Evolutionary conservation across 2,797 vertebrate species (phyloP).

Genomic region (Lemur catta): DNA sequence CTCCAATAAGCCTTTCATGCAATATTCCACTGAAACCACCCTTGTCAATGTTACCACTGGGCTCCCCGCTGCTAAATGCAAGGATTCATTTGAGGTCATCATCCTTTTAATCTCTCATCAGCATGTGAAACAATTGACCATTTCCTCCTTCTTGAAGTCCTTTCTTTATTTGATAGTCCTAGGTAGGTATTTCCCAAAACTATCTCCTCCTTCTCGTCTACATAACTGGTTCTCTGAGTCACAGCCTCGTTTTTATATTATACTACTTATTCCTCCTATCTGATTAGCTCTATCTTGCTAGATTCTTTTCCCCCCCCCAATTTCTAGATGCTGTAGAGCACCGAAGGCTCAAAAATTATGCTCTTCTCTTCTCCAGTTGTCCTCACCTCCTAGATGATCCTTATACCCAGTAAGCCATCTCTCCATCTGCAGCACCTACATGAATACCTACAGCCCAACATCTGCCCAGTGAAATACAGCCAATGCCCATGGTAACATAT

Average conservation of each 20-base stretch:
- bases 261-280: not conserved
- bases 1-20: not conserved
- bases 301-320: not conserved
- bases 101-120: not conserved
- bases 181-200: not conserved
- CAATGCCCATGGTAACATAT: not conserved
- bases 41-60: not conserved
- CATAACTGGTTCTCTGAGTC: not conserved
- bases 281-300: not conserved
- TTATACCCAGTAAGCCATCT: not conserved
- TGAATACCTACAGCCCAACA: not conserved
- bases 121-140: not conserved
- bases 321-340: not conserved
- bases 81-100: not conserved
- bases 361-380: not conserved
- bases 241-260: not conserved
- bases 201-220: not conserved
- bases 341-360: not conserved
- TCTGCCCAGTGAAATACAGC: not conserved
- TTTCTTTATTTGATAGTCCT: not conserved
- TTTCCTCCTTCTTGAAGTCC: not conserved
- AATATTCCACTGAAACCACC: not conserved
- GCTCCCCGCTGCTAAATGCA: not conserved
- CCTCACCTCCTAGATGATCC: not conserved
- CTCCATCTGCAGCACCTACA: too few relatives aligned